Evolutionary conservation across 2,888 invertebrate genomes (phyloP).

Genomic region (Lepidocyrtinus sp.): DNA sequence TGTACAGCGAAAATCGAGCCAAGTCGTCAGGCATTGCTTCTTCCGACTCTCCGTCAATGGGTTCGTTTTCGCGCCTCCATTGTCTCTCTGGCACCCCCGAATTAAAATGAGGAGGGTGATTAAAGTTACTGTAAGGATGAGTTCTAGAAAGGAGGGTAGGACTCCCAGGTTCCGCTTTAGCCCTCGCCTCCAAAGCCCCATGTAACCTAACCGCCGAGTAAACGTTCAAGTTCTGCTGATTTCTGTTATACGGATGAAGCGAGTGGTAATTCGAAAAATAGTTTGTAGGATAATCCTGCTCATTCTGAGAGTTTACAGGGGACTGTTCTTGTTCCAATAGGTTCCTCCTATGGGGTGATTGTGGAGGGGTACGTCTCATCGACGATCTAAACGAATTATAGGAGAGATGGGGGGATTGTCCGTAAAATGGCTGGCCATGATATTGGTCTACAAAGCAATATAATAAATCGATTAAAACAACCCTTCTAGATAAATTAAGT

Average conservation of each 20-base stretch:
- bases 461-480: not conserved
- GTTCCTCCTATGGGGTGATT: conserved; percentile 24
- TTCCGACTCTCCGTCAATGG: conserved; percentile 24
- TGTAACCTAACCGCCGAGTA: conserved; percentile 44
- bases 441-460: conserved; percentile 35
- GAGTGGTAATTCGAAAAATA: conserved; percentile 17
- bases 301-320: conserved; percentile 12
- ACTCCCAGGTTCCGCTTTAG: conserved; percentile 44
- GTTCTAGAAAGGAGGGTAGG: conserved; percentile 12
- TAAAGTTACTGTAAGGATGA: not conserved
- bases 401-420: conserved; percentile 19
- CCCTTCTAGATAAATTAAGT: not conserved
- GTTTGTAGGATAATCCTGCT: not conserved
- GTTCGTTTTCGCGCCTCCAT: conserved; percentile 32
- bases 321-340: conserved; percentile 25
- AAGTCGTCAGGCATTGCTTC: conserved; percentile 33
- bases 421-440: conserved; percentile 36
- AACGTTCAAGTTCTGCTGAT: conserved; percentile 35
- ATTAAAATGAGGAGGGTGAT: not conserved
- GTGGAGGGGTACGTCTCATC: conserved; percentile 35
- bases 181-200: conserved; percentile 40
- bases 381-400: conserved; percentile 44
- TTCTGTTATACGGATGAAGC: conserved; percentile 3
- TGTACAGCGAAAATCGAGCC: conserved; percentile 48
- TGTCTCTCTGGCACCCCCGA: conserved; percentile 20